Evolutionary conservation across 2,797 vertebrate species (phyloP).

Genomic region (Dendrocincla tyrannina): DNA sequence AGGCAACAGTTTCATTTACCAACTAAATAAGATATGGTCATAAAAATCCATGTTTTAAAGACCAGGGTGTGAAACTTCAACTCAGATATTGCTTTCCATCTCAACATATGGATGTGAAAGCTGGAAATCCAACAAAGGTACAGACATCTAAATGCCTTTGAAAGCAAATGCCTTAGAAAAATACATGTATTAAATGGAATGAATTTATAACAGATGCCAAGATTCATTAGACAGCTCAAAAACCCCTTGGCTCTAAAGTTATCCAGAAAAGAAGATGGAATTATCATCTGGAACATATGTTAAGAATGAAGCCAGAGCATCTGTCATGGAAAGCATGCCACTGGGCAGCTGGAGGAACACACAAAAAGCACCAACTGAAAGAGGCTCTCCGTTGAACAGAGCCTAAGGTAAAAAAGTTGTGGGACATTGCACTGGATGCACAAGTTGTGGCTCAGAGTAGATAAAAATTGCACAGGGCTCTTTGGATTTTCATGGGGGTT

Average conservation of each 20-base stretch:
- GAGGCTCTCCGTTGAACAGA: neutral
- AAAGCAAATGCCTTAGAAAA: constrained; percentile 61
- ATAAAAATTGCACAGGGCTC: neutral
- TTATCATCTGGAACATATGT: constrained; percentile 72
- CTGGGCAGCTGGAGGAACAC: constrained; percentile 61
- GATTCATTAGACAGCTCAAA: constrained; percentile 70
- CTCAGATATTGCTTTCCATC: constrained; percentile 42
- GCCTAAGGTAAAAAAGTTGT: neutral
- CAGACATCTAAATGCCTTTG: constrained; percentile 54
- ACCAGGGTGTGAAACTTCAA: constrained; percentile 47
- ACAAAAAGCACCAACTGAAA: constrained; percentile 40
- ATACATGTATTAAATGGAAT: constrained; percentile 65
- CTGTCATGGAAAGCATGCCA: constrained; percentile 67
- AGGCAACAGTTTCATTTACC: constrained; percentile 31
- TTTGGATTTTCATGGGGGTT: neutral
- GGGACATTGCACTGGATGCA: rapidly evolving
- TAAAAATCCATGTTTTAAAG: constrained; percentile 50
- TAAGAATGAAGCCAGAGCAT: constrained; percentile 69
- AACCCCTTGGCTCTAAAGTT: constrained; percentile 67
- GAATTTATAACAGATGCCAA: constrained; percentile 71
- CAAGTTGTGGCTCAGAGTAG: neutral
- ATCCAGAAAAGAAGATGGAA: constrained; percentile 70
- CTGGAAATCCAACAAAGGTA: constrained; percentile 60
- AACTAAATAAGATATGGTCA: constrained; percentile 23
- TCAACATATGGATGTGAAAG: constrained; percentile 58